Evolutionary conservation across 2,113 vertebrate genomes (phyloP).

Genomic region (Scomber japonicus): DNA sequence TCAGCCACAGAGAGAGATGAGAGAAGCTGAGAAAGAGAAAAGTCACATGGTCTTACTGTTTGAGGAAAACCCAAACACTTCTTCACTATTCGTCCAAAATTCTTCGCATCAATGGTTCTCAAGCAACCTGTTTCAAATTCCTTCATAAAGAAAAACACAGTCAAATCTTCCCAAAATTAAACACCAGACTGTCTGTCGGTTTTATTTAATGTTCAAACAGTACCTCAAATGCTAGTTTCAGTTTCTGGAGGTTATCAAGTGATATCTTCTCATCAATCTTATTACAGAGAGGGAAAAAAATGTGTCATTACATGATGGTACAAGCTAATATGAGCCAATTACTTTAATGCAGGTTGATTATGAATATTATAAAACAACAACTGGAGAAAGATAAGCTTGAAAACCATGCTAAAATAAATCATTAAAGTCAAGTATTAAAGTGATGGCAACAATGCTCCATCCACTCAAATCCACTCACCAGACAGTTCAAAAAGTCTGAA

Average conservation of each 20-base stretch:
- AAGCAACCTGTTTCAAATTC: slow-evolving; percentile 76
- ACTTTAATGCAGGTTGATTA: neutral
- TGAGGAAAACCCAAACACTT: slow-evolving; percentile 75
- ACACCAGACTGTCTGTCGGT: neutral
- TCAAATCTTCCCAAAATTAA: slow-evolving; percentile 19
- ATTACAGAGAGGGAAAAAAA: slow-evolving; percentile 12
- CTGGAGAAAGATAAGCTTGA: too few species aligned
- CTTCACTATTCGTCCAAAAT: slow-evolving; percentile 81
- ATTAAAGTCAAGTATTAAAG: neutral
- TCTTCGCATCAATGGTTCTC: slow-evolving; percentile 71
- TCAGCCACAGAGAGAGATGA: neutral
- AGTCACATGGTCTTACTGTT: slow-evolving; percentile 66
- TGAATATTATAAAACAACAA: neutral
- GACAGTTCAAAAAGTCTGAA: slow-evolving; percentile 65
- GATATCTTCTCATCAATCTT: slow-evolving; percentile 82
- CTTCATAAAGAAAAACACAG: slow-evolving; percentile 54
- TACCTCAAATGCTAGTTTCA: slow-evolving; percentile 86
- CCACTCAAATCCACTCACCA: slow-evolving; percentile 63
- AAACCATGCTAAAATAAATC: neutral
- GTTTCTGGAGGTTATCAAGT: slow-evolving; percentile 78
- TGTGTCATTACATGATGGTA: neutral
- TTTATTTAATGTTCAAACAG: neutral
- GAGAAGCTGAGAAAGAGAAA: slow-evolving; percentile 8
- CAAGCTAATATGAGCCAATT: neutral
- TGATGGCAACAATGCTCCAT: neutral